Evolutionary conservation across 2,888 invertebrate species (phyloP), one percentile per base, ranked within the genome.

Genomic region (Xylophagus ater): DNA sequence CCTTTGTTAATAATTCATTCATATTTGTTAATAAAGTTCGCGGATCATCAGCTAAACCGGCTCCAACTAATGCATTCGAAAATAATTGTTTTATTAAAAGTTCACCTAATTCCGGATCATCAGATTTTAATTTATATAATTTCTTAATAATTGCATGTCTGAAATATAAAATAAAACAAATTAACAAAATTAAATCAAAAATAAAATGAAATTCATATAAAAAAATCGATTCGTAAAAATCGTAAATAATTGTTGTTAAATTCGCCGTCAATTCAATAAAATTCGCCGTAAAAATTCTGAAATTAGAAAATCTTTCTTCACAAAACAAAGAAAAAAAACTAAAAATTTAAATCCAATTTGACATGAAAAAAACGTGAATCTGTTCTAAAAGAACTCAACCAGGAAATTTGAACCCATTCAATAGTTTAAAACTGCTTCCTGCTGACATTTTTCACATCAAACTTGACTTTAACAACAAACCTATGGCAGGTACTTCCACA

Each of bases 1-100:
- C 83, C 61, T 81, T 75, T 3, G 77, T 72, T 47, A 96, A 65
- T 37, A 96, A 72, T 50, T 87, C 81, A 63, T 94, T 96, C 68
- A 97, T 80, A 39, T 86, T 77, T 3, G 77, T 76, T 19, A 96
- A 72, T 47, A 94, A 72, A 43, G 79, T 75, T 47, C 92, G 73
- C 0, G 96, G 86, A 68, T 97, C 94, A 59, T 92, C 84, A 2
- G 93, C 75, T 20, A 97, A 71, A 8, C 96, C 96, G 25, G 96
- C 96, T 4, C 85, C 84, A 8, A 94, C 87, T 88, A 97, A 88
- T 0, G 93, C 87, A 61, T 94, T 93, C 41, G 81, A 79, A 60
- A 93, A 96, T 25, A 97, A 61, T 78, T 94, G 96, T 57, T 89
- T 78, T 0, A 84, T 76, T 7, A 96, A 69, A 52, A 94, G 72